Base-by-base conservation (phyloP, 2,113 vertebrate species). In the Casuarius casuarius region DNA sequence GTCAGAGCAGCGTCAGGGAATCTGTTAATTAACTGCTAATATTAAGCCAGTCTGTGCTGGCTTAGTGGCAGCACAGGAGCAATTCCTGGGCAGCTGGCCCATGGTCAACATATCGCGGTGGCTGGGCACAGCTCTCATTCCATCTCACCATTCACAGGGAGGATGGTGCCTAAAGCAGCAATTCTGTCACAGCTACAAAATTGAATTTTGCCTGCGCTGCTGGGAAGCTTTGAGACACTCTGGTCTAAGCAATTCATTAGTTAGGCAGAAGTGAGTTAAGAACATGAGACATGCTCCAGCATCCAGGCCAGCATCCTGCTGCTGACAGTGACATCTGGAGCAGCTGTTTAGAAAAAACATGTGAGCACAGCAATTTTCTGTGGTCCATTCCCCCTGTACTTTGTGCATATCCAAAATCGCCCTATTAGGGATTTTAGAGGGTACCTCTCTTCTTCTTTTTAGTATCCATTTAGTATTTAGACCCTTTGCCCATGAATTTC, bases 171-270 rank as follows among this genome's bases (percentile, higher is more conserved):
- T 70, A 31, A 65, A 83, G 84, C 78, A 95, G 90, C 44, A 66
- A 3, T 26, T 63, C 87, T 90, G 92, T 59, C 93, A 93, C 31
- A 87, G 35, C 38, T 58, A 58, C 7, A 13, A 5, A 58, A 76
- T 26, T 31, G 42, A 70, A 66, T 52, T n/a, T 74, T 91, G 29
- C 66, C 42, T 59, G 82, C n/a, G 14, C 49, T 94, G 67, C 78
- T 85, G 67, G 54, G 49, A 85, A 85, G 67, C 35, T 94, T 51
- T 71, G 58, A 87, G 82, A 87, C 40, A 46, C 23, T 63, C 18
- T 17, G n/a, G 42, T 80, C 82, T 48, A 52, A 87, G 73, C 15
- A 71, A 97, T 88, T 95, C 54, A 16, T 86, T 84, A 56, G 10
- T 5, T 7, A 65, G 71, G 71, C 35, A 95, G 75, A 79, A 84